Evolutionary conservation across 2,888 invertebrate species (phyloP).

Genomic region (Plebejus anna): DNA sequence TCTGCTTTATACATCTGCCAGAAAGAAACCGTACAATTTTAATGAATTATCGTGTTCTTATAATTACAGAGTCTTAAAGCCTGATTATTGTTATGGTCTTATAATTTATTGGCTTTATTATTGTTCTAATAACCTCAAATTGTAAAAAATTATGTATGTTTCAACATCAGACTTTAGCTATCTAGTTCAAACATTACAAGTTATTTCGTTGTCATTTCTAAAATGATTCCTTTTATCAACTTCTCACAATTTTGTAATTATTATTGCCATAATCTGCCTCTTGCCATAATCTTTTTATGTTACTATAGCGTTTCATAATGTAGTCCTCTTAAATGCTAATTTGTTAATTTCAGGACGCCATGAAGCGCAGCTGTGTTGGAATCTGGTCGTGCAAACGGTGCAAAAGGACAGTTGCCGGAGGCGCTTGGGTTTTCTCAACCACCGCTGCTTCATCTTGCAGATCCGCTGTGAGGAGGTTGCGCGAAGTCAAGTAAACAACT

Average conservation of each 20-base stretch:
- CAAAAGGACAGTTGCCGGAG: constrained; percentile 97
- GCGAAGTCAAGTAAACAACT: constrained; percentile 85
- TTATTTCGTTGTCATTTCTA: not conserved
- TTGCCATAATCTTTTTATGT: too few relatives aligned
- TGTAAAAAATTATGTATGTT: too few relatives aligned
- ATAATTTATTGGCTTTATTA: not conserved
- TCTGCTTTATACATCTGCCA: not conserved
- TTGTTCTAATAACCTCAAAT: constrained; percentile 18
- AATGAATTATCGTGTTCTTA: not conserved
- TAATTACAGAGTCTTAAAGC: not conserved
- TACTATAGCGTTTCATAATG: too few relatives aligned
- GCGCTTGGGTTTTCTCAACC: constrained; percentile 99
- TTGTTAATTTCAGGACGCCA: constrained; percentile 89
- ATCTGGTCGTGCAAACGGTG: constrained; percentile 99
- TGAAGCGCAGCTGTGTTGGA: constrained; percentile 98
- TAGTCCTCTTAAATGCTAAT: not conserved
- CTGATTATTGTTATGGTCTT: not conserved
- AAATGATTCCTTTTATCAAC: too few relatives aligned
- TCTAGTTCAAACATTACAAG: too few relatives aligned
- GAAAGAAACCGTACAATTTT: not conserved
- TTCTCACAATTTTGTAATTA: too few relatives aligned
- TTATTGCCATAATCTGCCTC: too few relatives aligned
- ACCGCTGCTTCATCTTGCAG: constrained; percentile 98
- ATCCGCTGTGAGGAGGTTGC: constrained; percentile 97
- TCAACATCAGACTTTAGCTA: too few relatives aligned